phyloP scores from a whole-genome alignment of 1,140 invertebrate genomes.

The Ceratoteleas bidentatus region DNA sequence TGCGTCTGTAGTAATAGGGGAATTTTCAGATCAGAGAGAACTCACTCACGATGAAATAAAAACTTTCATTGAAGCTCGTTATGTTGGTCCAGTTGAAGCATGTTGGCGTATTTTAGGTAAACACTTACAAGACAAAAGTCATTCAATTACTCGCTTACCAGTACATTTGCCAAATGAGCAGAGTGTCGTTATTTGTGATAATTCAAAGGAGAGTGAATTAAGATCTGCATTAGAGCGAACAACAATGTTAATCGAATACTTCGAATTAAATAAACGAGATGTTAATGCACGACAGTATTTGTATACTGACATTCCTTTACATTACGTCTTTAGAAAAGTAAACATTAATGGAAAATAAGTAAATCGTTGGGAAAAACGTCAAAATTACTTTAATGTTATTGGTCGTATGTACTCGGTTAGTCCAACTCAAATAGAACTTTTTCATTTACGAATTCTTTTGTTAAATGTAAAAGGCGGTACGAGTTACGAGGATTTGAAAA shows the following conservation, averaged over 20 bases:
- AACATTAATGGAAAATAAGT: background rate
- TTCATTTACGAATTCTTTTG: conserved; percentile 12
- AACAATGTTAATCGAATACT: conserved; percentile 19
- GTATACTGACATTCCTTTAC: conserved; percentile 18
- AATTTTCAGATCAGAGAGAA: background rate
- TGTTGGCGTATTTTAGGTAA: background rate
- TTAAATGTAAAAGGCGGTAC: no score
- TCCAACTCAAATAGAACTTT: background rate
- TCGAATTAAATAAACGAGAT: conserved; percentile 12
- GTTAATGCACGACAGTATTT: conserved; percentile 15
- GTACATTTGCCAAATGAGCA: no score
- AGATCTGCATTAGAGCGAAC: background rate
- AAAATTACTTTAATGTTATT: background rate
- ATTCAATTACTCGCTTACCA: background rate
- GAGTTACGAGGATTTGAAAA: conserved; percentile 5
- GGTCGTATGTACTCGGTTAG: background rate
- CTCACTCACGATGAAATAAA: background rate
- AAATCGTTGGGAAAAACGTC: conserved; percentile 10
- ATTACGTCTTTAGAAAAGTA: conserved; percentile 17
- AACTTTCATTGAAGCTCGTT: conserved; percentile 5
- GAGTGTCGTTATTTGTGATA: background rate
- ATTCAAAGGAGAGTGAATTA: background rate
- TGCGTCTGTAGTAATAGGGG: background rate
- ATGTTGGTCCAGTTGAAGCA: background rate
- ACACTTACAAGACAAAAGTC: conserved; percentile 13